Evolutionary conservation across 2,797 vertebrate genomes (phyloP).

Genomic region (Sebastes trivittatus): DNA sequence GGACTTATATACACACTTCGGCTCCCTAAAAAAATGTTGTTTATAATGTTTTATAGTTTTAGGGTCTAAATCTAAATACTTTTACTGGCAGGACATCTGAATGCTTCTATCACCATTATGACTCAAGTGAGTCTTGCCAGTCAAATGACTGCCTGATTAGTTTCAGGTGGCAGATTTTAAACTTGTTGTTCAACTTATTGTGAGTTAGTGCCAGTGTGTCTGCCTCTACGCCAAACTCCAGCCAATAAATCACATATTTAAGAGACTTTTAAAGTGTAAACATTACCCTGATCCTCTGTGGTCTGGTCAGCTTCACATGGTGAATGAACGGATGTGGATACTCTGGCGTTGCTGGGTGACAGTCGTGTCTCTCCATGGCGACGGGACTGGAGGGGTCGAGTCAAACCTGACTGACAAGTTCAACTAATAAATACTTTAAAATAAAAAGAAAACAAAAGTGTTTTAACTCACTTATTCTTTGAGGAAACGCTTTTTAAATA

Average conservation of each 20-base stretch:
- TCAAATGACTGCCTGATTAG: neutral
- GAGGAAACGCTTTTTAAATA: neutral
- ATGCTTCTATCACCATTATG: too few relatives aligned
- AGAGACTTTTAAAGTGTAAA: neutral
- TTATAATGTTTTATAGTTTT: neutral
- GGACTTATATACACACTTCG: neutral
- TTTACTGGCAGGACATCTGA: too few relatives aligned
- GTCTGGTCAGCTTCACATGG: neutral
- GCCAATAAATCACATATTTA: neutral
- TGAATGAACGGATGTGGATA: neutral
- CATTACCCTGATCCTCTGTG: neutral
- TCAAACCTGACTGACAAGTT: neutral
- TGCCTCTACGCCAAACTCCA: neutral
- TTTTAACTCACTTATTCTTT: neutral
- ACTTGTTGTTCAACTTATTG: neutral
- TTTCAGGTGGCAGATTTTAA: neutral
- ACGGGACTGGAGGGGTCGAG: neutral
- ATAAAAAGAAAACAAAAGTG: neutral
- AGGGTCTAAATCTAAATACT: too few relatives aligned
- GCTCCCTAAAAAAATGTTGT: neutral
- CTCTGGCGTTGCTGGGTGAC: neutral
- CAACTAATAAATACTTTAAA: neutral
- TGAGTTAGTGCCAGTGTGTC: neutral
- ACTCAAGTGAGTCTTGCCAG: too few relatives aligned
- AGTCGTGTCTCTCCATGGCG: neutral